Evolutionary conservation across 2,888 invertebrate species (phyloP), one percentile per base, ranked within the genome.

Genomic region (Sinopyrophorus schimmeli): DNA sequence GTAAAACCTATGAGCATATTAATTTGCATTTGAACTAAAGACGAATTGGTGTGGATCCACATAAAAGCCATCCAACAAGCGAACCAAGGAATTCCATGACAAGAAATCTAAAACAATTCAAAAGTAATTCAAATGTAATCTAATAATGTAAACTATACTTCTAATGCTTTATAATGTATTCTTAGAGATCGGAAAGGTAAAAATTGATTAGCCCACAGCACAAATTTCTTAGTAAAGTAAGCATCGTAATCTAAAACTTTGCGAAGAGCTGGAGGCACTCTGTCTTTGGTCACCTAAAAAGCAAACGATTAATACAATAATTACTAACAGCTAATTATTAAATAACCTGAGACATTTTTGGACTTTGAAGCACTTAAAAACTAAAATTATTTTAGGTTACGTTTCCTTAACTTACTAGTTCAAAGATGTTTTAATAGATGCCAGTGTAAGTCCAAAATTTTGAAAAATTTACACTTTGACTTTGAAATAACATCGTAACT

Each of bases 31-130:
- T 89, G 86, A 65, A 89, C 84, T 16, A 89, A 74, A 5, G 79
- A 75, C 55, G 80, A 80, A 59, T 79, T 82, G 65, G 85, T 83
- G 15, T 87, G 76, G 24, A 91, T 70, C 85, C 89, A 89, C 54
- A 91, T 84, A 54, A 88, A 85, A 3, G 83, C 83, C 14, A 91
- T 71, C 82, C 88, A 87, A 14, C 82, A 80, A 3, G 81, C 80
- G 35, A 95, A 72, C 94, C 94, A 95, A 3, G 87, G 82, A 34
- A 94, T 79, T 5, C 94, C 94, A 76, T 95, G 91, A 65, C 94
- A 93, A 3, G 92, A 89, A 57, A 89, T 78, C 86, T 89, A 65
- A 74, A 47, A 10, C 6, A n/a, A n/a, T n/a, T n/a, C n/a, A n/a
- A n/a, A n/a, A 12, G n/a, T 23, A 38, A 23, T 37, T 23, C 7